A percentile compares a stretch with the other conserved stretches of the same genome.
phyloP scores from a whole-genome alignment of 2,113 vertebrate genomes.

The Hystrix brachyura region DNA sequence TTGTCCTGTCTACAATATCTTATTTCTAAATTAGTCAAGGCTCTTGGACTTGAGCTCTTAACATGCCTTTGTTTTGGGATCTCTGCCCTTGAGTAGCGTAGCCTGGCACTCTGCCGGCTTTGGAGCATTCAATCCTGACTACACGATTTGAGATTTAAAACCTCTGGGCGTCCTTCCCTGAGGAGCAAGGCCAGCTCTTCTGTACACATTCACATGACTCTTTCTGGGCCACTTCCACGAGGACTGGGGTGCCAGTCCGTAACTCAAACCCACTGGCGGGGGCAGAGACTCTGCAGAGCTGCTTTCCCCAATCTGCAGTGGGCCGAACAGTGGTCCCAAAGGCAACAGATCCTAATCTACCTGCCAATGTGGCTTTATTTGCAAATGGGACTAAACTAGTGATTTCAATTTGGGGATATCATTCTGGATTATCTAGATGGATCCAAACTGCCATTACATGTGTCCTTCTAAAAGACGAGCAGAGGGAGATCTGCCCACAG shows the following conservation, averaged over 20 bases:
- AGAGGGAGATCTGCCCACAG: not conserved
- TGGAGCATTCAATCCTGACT: constrained; percentile 57
- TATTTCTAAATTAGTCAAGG: constrained; percentile 63
- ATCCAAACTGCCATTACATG: not conserved
- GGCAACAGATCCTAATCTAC: not conserved
- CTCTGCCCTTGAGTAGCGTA: constrained; percentile 44
- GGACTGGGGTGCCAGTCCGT: constrained; percentile 48
- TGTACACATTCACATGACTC: constrained; percentile 62
- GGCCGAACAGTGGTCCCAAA: not conserved
- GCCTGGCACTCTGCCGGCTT: constrained; percentile 50
- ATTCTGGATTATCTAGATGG: not conserved
- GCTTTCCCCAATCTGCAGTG: not conserved
- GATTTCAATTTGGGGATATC: not conserved
- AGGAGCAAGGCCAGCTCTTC: constrained; percentile 66
- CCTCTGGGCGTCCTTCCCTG: constrained; percentile 64
- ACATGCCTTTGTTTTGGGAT: constrained; percentile 64
- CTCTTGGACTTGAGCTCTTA: constrained; percentile 57
- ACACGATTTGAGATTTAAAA: constrained; percentile 69
- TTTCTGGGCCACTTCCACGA: constrained; percentile 69
- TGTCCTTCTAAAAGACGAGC: not conserved
- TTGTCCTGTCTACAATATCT: constrained; percentile 31
- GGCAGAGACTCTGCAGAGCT: not conserved
- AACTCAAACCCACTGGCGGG: constrained; percentile 50
- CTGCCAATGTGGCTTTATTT: not conserved
- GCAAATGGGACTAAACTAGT: not conserved